phyloP scores from a whole-genome alignment of 2,113 vertebrate genomes.

The Pungitius pungitius region DNA sequence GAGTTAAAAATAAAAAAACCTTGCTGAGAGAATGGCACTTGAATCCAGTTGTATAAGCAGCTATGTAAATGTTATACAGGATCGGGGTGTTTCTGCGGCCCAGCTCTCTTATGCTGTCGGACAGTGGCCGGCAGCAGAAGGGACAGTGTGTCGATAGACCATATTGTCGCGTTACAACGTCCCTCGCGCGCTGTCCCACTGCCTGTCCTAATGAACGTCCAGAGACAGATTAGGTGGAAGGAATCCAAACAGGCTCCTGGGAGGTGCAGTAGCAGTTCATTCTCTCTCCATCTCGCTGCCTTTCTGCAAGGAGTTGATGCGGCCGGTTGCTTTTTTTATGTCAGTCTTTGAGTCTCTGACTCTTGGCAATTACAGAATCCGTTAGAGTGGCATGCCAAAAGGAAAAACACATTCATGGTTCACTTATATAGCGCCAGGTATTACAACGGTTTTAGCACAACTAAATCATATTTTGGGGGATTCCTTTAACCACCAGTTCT shows the following conservation, averaged over 20 bases:
- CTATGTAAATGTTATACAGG: slow-evolving; percentile 31
- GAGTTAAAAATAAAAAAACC: slow-evolving; percentile 27
- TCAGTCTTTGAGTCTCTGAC: slow-evolving; percentile 10
- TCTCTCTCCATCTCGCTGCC: slow-evolving; percentile 43
- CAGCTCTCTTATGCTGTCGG: slow-evolving; percentile 49
- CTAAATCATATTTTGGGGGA: not conserved
- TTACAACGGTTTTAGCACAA: not conserved
- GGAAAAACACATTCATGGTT: not conserved
- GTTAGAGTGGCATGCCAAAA: not conserved
- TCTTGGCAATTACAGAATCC: not conserved
- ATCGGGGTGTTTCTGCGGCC: slow-evolving; percentile 27
- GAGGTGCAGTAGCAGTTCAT: slow-evolving; percentile 49
- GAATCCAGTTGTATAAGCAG: slow-evolving; percentile 8
- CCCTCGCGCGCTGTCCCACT: slow-evolving; percentile 51
- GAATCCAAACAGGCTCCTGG: slow-evolving; percentile 50
- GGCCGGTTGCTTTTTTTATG: slow-evolving; percentile 6
- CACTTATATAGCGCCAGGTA: not conserved
- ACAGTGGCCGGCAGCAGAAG: slow-evolving; percentile 47
- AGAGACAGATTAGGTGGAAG: slow-evolving; percentile 65
- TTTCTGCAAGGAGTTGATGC: slow-evolving; percentile 28
- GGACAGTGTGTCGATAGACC: slow-evolving; percentile 60
- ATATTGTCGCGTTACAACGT: slow-evolving; percentile 57
- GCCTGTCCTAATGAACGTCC: slow-evolving; percentile 69
- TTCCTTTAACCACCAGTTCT: not conserved
- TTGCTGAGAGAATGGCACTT: slow-evolving; percentile 7